phyloP scores from a whole-genome alignment of 2,888 invertebrate genomes.

The Mythimna loreyi region DNA sequence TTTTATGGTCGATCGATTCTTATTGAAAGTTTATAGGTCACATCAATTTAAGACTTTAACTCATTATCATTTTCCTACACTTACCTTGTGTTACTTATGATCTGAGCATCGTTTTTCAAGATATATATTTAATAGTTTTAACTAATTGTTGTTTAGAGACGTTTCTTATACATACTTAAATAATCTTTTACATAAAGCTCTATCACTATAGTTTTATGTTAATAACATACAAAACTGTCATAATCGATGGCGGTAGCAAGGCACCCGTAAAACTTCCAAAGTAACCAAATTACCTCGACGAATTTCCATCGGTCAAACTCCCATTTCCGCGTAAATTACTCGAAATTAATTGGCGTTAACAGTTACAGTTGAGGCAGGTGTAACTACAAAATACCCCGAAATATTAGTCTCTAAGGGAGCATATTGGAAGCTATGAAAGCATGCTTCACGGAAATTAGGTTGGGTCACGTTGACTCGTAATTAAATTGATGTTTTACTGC shows the following conservation, averaged over 20 bases:
- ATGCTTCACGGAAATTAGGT: conserved; percentile 48
- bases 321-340: conserved; percentile 45
- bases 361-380: conserved; percentile 31
- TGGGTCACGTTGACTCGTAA: conserved; percentile 33
- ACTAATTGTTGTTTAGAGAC: no score
- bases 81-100: not conserved
- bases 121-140: no score
- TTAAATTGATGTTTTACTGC: conserved; percentile 30
- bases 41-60: not conserved
- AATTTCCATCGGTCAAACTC: conserved; percentile 31
- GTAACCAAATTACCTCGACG: conserved; percentile 30
- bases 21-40: not conserved
- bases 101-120: not conserved
- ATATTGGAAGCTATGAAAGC: conserved; percentile 27
- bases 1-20: not conserved
- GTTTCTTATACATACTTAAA: not conserved
- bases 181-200: not conserved
- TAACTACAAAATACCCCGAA: conserved; percentile 17
- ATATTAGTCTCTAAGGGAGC: conserved; percentile 42
- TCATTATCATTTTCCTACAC: not conserved
- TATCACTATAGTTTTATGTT: conserved; percentile 4
- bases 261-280: conserved; percentile 10
- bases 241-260: conserved; percentile 9
- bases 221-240: conserved; percentile 15
- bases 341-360: conserved; percentile 49